Conservation (phyloP, 2,797 vertebrate genomes). For the Phalloptychus januarius region DNA sequence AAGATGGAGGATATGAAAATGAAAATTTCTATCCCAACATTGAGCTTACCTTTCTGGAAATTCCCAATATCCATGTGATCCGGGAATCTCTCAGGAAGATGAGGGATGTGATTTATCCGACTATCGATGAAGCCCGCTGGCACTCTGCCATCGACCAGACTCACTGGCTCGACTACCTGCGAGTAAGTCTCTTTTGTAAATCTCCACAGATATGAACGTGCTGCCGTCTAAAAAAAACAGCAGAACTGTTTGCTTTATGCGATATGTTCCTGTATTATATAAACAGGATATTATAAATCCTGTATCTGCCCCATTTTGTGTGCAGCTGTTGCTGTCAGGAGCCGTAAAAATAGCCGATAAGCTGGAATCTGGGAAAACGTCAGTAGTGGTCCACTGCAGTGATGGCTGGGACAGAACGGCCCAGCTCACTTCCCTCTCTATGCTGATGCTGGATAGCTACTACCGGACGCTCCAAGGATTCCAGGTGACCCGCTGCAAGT, state of each 20-base stretch:
- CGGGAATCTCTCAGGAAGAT: conserved; percentile 94
- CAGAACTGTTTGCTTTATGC: not conserved
- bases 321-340: conserved; percentile 88
- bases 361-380: conserved; percentile 92
- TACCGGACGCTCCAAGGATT: conserved; percentile 92
- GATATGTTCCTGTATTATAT: not conserved
- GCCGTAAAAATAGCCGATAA: conserved; percentile 92
- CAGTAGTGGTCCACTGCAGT: conserved; percentile 93
- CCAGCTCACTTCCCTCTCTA: conserved; percentile 92
- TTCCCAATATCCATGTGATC: conserved; percentile 97
- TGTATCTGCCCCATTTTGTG: not conserved
- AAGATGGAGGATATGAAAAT: conserved; percentile 94
- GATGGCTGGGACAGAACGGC: conserved; percentile 95
- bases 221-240: not conserved
- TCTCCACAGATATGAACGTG: not conserved
- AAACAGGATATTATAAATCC: not conserved
- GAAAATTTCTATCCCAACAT: conserved; percentile 92
- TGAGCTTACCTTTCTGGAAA: conserved; percentile 92
- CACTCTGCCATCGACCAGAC: conserved; percentile 90
- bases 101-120: conserved; percentile 92
- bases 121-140: conserved; percentile 92
- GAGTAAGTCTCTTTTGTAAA: conserved; percentile 33
- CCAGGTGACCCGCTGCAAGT: conserved; percentile 60
- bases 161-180: conserved; percentile 93
- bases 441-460: conserved; percentile 94